These are phyloP conservation scores for Drosophila carrolli DNA, from an alignment of 1,140 invertebrate species.

Conservation along the genomic window DNA sequence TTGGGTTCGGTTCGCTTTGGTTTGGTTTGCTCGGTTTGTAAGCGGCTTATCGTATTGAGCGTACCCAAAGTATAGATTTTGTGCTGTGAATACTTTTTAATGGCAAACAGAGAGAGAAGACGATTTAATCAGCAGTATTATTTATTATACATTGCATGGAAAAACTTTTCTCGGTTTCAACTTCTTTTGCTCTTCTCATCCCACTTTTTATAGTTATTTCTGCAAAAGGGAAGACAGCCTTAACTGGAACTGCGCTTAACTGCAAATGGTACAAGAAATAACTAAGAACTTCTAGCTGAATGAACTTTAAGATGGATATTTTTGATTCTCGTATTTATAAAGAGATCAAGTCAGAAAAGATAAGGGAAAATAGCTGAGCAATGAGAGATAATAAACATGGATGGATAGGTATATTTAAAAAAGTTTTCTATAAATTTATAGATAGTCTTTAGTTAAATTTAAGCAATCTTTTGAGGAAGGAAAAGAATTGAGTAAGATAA, in stretches of 20 bases:
- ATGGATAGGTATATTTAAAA: background rate
- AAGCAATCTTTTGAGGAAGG: background rate
- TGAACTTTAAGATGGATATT: slow-evolving; percentile 50
- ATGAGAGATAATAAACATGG: slow-evolving; percentile 1
- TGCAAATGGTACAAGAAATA: slow-evolving; percentile 61
- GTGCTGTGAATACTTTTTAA: slow-evolving; percentile 80
- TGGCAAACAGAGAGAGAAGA: slow-evolving; percentile 71
- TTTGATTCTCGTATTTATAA: slow-evolving; percentile 1
- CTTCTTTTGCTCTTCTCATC: slow-evolving; percentile 15
- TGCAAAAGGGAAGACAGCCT: slow-evolving; percentile 38
- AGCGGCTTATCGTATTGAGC: slow-evolving; percentile 80
- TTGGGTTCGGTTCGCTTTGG: slow-evolving; percentile 24
- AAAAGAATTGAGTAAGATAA: background rate
- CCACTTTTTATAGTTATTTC: slow-evolving; percentile 29
- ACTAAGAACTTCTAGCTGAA: slow-evolving; percentile 60
- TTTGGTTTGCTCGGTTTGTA: slow-evolving; percentile 60
- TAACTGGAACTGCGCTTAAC: slow-evolving; percentile 57
- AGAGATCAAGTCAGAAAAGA: slow-evolving; percentile 13
- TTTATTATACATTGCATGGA: slow-evolving; percentile 75
- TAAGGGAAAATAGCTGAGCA: slow-evolving; percentile 1
- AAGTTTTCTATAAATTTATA: slow-evolving; percentile 3
- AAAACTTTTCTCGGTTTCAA: slow-evolving; percentile 63
- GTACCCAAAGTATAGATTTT: slow-evolving; percentile 79
- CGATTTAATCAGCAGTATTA: slow-evolving; percentile 82
- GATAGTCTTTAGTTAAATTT: background rate